Evolutionary conservation across 2,113 vertebrate genomes (phyloP).

Genomic region (Chaenogobius annularis): DNA sequence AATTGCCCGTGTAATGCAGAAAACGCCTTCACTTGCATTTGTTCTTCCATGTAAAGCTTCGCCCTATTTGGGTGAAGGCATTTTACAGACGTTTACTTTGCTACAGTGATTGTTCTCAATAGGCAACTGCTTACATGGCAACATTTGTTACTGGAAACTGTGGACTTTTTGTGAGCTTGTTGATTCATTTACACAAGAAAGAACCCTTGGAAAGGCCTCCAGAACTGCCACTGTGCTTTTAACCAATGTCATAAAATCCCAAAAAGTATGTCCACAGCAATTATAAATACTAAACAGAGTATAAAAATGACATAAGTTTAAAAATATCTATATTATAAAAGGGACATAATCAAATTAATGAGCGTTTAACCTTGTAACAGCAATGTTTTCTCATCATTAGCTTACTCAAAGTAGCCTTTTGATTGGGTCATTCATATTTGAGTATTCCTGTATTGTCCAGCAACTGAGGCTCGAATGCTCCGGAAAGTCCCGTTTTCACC

Average conservation of each 20-base stretch:
- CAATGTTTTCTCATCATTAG: no score
- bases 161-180: neutral
- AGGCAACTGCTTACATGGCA: neutral
- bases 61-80: neutral
- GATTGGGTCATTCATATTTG: no score
- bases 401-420: no score
- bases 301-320: neutral
- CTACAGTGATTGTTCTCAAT: neutral
- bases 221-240: neutral
- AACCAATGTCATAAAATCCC: neutral
- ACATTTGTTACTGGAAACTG: neutral
- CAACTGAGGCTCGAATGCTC: no score
- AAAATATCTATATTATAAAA: no score
- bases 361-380: no score
- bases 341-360: no score
- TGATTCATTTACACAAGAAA: constrained; percentile 3
- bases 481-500: no score
- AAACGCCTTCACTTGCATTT: neutral
- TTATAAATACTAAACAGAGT: neutral
- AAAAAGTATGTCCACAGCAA: neutral
- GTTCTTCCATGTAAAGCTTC: neutral
- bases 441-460: no score
- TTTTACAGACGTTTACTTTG: neutral
- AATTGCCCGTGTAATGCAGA: neutral
- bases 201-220: neutral